Evolutionary conservation across 2,888 invertebrate species (phyloP), one percentile per base, ranked within the genome.

Genomic region (Protonemura montana): DNA sequence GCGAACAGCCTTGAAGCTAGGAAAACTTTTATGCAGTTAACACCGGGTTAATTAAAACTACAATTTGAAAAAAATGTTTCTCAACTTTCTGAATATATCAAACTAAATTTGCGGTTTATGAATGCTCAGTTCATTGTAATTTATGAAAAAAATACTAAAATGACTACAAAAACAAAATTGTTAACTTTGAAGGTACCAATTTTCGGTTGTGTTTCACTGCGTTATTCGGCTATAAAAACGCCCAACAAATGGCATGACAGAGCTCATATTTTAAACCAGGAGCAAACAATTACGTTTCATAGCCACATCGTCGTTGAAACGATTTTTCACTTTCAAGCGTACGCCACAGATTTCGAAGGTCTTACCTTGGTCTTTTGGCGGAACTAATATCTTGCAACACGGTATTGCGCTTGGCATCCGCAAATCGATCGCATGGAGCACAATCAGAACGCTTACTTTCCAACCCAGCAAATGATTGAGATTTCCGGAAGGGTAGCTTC

Each of bases 401-500:
- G 59, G 7, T 59, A 10, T 21, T 59, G 59, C 21, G 59, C 59
- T 16, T 59, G 16, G 6, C 59, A 21, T 59, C 21, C 59, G 59
- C 3, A 21, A 21, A 5, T 41, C 5, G 59, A 59, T 59, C 59
- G 59, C 7, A 59, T 13, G 3, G 13, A 7, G 5, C 13, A 59
- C 13, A 13, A 59, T 16, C 59, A 5, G 41, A 59, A 59, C 59
- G 59, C 59, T 59, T 13, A 59, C 59, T 59, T 59, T 59, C 21
- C 7, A 59, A 59, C 21, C 59, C 13, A 59, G 21, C 59, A 59
- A 59, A 59, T 59, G 59, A 59, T 59, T 59, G 59, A 59, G 59
- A 59, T 59, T 59, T 59, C 59, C 59, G 59, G 59, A 59, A 59
- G 59, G 59, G 59, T 59, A 59, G 59, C 59, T 59, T 10, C 59